A percentile compares a stretch with the other conserved stretches of the same genome.
phyloP scores from a whole-genome alignment of 2,888 invertebrate species.

The Drosophila multiciliata region DNA sequence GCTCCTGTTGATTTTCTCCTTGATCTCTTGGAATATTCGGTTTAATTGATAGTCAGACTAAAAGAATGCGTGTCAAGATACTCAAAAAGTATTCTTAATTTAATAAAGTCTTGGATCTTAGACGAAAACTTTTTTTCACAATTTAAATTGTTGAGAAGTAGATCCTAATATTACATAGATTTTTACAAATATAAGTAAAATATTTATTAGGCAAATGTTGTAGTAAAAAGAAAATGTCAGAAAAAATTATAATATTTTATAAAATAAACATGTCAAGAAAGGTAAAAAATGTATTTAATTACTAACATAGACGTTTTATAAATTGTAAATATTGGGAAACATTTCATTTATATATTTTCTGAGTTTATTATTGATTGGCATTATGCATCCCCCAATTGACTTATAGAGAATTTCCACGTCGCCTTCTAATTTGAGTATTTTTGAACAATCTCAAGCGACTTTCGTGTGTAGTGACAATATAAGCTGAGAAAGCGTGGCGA shows the following conservation, averaged over 20 bases:
- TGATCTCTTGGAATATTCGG: slow-evolving; percentile 26
- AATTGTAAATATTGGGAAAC: not conserved
- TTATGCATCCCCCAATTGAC: not conserved
- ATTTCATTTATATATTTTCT: not conserved
- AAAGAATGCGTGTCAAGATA: slow-evolving; percentile 3
- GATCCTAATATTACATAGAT: not conserved
- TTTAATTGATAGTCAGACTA: slow-evolving; percentile 30
- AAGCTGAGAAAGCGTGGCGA: slow-evolving; percentile 71
- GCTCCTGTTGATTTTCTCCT: not conserved
- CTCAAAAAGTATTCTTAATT: not conserved
- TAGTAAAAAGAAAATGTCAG: not conserved
- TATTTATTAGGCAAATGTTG: not conserved
- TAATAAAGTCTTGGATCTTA: not conserved
- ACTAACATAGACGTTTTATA: not conserved
- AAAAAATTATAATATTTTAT: not conserved
- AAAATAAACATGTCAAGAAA: not conserved
- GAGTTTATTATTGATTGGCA: not conserved
- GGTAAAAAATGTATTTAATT: not conserved
- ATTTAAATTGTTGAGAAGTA: not conserved
- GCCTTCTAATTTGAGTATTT: not conserved
- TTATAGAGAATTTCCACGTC: slow-evolving; percentile 34
- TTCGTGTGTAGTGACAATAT: slow-evolving; percentile 41
- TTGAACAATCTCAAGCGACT: slow-evolving; percentile 53
- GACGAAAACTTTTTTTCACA: no score
- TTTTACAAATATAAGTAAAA: not conserved